Evolutionary conservation across 2,797 vertebrate genomes (phyloP), one percentile per base, ranked within the genome.

Genomic region (Mormyrus proboscirostris): DNA sequence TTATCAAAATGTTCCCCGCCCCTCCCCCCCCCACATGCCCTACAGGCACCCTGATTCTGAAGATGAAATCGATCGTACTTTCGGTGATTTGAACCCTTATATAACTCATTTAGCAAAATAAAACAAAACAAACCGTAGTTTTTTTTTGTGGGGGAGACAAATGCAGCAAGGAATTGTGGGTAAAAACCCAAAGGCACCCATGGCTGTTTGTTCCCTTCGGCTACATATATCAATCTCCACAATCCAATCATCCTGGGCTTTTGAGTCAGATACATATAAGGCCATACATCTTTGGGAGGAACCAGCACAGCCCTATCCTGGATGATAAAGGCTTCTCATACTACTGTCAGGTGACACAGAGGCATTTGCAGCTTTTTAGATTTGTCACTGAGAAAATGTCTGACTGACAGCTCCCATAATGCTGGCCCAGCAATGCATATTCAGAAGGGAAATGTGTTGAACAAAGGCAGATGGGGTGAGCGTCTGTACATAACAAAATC

Each of bases 51-150:
- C 73, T 44, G 9, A 89, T 87, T 88, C 62, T 73, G 69, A 19
- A 88, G 87, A 57, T 90, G 87, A 92, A 93, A 90, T 88, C 88
- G 88, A 91, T 91, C 89, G 84, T 89, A 90, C 55, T 92, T 90
- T 90, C 84, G 90, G 89, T 90, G 85, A 89, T 87, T 83, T 85
- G 8, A 25, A 57, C 51, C 53, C 53, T 87, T 22, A 55, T 57
- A 87, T 25, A 19, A 38, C 3, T 38, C 76, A 89, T 90, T 88
- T 50, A 69, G 59, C 88, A 88, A 44, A 79, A 79, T 62, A 90
- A 87, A 79, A 79, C 79, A 90, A 87, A 85, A 83, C 84, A 51
- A 38, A 88, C 62, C 4, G 10, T 19, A n/a, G 79, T 44, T 44
- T 51, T 51, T 76, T 79, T 85, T 88, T 25, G 44, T 41, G 16